Evolutionary conservation across 1,140 invertebrate species (phyloP), one percentile per base, ranked within the genome.

Genomic region (Aplysia californica): DNA sequence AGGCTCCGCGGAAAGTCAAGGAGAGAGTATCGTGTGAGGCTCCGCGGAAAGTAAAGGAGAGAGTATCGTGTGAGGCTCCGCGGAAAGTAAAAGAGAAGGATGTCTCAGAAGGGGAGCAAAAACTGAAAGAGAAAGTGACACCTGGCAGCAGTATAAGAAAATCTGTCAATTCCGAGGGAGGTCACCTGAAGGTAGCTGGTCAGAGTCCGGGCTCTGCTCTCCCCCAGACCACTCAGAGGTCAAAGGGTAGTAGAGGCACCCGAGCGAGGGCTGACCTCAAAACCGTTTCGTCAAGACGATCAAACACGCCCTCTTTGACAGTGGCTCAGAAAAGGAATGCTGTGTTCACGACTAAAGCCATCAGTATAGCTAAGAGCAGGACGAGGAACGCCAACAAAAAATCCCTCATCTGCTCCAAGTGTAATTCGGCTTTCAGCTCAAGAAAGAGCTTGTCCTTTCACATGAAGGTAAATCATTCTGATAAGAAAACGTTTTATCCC

Each of bases 371-470:
- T 10, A n/a, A 50, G 44, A 50, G 44, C n/a, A n/a, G 44, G 44
- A n/a, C 44, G 23, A 73, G 70, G 21, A 67, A 76, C 36, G 59
- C 67, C 59, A 79, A 79, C 56, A 41, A 79, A 29, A 67, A 68
- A 59, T 70, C 64, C 18, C 50, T 79, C 18, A 75, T 75, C 38
- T 83, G 80, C 65, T 68, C 73, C 23, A 80, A 82, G 21, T 90
- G 89, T 65, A 83, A 83, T 15, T 80, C 75, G 3, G 69, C 75
- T 18, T 89, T 85, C 77, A 78, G 79, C 1, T 80, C 81, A 2
- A 75, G 80, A 3, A 89, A 86, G 75, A 85, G 85, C 20, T 73
- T 90, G n/a, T 74, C 77, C 35, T 83, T 86, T 79, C 90, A 90
- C 67, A 86, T 89, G 80, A 74, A 83, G 61, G 83, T 78, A 21